phyloP scores from a whole-genome alignment of 1,140 invertebrate species.

The Bursaphelenchus mucronatus region DNA sequence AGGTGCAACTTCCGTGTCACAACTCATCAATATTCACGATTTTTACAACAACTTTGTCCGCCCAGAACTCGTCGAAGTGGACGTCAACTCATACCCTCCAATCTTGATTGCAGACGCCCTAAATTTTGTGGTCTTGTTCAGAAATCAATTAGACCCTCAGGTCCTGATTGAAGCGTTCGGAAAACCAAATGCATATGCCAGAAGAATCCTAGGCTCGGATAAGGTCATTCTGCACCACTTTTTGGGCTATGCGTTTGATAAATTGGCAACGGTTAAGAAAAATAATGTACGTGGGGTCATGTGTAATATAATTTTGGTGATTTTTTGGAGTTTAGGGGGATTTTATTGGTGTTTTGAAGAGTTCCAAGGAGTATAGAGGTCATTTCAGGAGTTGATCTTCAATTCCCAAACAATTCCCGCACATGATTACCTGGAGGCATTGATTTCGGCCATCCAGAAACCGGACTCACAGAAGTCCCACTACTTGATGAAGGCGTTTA shows the following conservation, averaged over 20 bases:
- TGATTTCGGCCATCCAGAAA: conserved; percentile 37
- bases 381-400: conserved; percentile 30
- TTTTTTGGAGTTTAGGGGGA: not conserved
- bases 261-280: conserved; percentile 69
- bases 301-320: not conserved
- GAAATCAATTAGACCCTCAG: conserved; percentile 76
- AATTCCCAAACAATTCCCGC: conserved; percentile 38
- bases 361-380: not conserved
- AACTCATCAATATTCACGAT: conserved; percentile 67
- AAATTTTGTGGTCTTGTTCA: conserved; percentile 91
- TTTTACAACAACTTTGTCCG: conserved; percentile 80
- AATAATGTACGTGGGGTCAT: conserved; percentile 16
- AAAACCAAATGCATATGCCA: conserved; percentile 62
- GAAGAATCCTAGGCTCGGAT: conserved; percentile 72
- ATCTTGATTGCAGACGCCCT: conserved; percentile 84
- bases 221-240: conserved; percentile 85
- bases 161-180: conserved; percentile 68
- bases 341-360: conserved; percentile 19
- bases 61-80: conserved; percentile 72
- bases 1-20: conserved; percentile 35
- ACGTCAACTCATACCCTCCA: conserved; percentile 81
- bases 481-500: conserved; percentile 46
- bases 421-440: conserved; percentile 21
- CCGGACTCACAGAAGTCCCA: conserved; percentile 27
- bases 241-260: conserved; percentile 83